Evolutionary conservation across 1,140 invertebrate species (phyloP), one percentile per base, ranked within the genome.

Genomic region (Panagrolaimus sp.): DNA sequence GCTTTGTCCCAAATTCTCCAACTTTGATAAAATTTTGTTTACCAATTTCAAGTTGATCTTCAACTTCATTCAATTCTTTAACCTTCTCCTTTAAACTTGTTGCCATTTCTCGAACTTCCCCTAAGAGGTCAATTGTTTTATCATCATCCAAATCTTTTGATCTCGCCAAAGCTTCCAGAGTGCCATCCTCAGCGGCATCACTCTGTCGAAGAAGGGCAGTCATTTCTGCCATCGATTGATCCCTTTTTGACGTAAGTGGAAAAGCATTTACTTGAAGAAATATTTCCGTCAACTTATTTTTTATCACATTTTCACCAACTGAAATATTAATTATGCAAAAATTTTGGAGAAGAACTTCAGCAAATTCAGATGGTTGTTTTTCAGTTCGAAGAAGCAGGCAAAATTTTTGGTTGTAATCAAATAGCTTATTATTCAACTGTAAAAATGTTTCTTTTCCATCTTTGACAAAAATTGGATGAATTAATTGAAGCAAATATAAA

Each of bases 121-220:
- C 48, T n/a, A 73, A 44, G 75, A 73, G 72, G 24, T 73, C 74
- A 8, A 73, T 55, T 7, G 46, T 69, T 21, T 28, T 76, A 44
- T 73, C 72, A 44, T 73, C 76, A 15, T 73, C 72, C 47, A 73
- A 46, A 58, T 73, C 72, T 43, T 71, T 70, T 8, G 17, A 38
- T 66, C 77, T 73, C 5, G 43, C 67, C 4, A 73, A 38, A 1
- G 63, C 66, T 12, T 76, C 74, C 38, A 73, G 45, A 26, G 77
- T 73, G 6, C 43, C 17, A 17, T 76, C 74, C 65, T 73, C 72
- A 17, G 77, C 14, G n/a, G 17, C n/a, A n/a, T 73, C 74, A 0
- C 73, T 43, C 72, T 76, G 74, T 0, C 38, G 74, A 6, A 73
- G 52, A 71, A 45, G 74, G 28, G 76, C 73, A 1, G 72, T 44